Conservation (phyloP, 2,888 invertebrate species). For the Doris montereyensis region DNA sequence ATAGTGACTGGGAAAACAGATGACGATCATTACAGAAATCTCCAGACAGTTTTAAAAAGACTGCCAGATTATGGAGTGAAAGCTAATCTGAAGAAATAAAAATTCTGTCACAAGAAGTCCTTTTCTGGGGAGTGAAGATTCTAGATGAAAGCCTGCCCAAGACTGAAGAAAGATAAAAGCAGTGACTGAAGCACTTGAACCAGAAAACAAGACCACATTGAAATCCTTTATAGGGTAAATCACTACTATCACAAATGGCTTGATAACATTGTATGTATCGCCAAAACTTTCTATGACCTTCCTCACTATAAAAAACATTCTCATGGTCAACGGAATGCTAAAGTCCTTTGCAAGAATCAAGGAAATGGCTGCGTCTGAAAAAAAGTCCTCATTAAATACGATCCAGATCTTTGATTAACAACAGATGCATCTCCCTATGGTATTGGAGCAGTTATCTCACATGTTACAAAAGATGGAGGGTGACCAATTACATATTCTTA, state of each 20-base stretch:
- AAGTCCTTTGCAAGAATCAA: constrained; percentile 49
- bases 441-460: constrained; percentile 52
- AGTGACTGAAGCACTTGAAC: constrained; percentile 25
- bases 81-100: neutral
- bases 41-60: neutral
- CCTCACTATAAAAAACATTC: constrained; percentile 21
- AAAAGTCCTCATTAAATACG: constrained; percentile 51
- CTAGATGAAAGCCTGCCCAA: constrained; percentile 1
- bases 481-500: constrained; percentile 70
- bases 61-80: neutral
- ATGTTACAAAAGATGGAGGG: constrained; percentile 65
- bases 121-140: neutral
- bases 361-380: constrained; percentile 39
- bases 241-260: constrained; percentile 57
- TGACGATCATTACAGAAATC: neutral
- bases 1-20: constrained; percentile 12
- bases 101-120: neutral
- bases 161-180: constrained; percentile 10
- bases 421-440: constrained; percentile 69
- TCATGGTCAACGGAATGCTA: constrained; percentile 1
- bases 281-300: constrained; percentile 50
- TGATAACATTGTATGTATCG: constrained; percentile 45
- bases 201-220: constrained; percentile 32
- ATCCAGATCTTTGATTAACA: constrained; percentile 58
- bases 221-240: constrained; percentile 45